These are phyloP conservation scores for Takifugu rubripes DNA, from an alignment of 2,797 vertebrate genomes.

Conservation along the genomic window DNA sequence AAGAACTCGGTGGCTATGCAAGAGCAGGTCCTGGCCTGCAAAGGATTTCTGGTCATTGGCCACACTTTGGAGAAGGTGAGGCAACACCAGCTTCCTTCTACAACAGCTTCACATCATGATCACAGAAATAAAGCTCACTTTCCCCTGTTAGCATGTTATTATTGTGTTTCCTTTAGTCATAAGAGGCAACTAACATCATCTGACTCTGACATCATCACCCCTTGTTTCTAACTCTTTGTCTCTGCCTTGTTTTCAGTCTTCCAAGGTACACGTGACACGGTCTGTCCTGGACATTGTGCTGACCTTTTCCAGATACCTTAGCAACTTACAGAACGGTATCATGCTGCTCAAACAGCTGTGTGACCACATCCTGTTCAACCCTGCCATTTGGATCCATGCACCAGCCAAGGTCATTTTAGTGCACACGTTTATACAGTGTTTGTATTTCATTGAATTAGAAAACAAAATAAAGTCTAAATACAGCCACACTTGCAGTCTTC, in stretches of 20 bases:
- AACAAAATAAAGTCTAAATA: not conserved
- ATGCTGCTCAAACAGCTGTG: slow-evolving; percentile 95
- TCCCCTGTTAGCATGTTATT: not conserved
- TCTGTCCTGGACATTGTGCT: slow-evolving; percentile 91
- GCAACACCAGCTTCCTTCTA: slow-evolving; percentile 8
- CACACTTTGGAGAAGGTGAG: slow-evolving; percentile 96
- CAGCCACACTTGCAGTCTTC: not conserved
- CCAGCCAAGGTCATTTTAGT: slow-evolving; percentile 85
- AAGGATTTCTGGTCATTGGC: slow-evolving; percentile 97
- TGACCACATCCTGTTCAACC: slow-evolving; percentile 96
- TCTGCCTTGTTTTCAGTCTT: slow-evolving; percentile 78
- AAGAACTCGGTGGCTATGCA: slow-evolving; percentile 98
- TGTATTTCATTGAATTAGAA: slow-evolving; percentile 6
- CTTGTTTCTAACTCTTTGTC: not conserved
- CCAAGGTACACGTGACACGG: slow-evolving; percentile 91
- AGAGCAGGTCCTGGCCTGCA: slow-evolving; percentile 96
- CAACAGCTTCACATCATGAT: slow-evolving; percentile 26
- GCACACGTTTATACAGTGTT: slow-evolving; percentile 1
- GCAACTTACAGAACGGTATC: slow-evolving; percentile 90
- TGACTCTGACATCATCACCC: not conserved
- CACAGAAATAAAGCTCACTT: slow-evolving; percentile 12
- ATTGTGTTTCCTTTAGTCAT: slow-evolving; percentile 30
- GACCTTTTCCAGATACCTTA: slow-evolving; percentile 94
- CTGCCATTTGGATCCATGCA: slow-evolving; percentile 97
- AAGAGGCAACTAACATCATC: slow-evolving; percentile 22